Evolutionary conservation across 2,888 invertebrate genomes (phyloP), one percentile per base, ranked within the genome.

Genomic region (Apomyelois bistriatella): DNA sequence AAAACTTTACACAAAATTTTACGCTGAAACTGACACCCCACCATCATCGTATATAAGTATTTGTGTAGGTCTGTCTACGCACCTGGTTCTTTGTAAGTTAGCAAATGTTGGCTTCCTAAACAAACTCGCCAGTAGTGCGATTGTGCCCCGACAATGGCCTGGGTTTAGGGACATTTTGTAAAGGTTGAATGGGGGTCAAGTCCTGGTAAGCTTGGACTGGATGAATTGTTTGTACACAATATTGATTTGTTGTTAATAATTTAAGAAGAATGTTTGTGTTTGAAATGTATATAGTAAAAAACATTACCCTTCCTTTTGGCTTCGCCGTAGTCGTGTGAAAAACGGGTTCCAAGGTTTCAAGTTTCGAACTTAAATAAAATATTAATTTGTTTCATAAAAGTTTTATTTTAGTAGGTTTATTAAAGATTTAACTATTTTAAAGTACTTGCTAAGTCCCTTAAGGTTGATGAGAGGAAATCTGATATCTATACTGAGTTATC

Each of bases 51-150:
- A 62, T 60, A 47, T 51, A 65, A 73, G 71, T 75, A 66, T 74
- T 76, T 76, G 69, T 65, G 57, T 65, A 71, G 70, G 65, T 58
- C 64, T 55, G 65, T 58, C 64, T 55, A 64, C 66, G 53, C 73
- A 76, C 74, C 75, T 74, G 73, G 61, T 66, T 67, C 72, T 72
- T 70, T 60, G 61, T 65, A 64, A 64, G 68, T 66, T 59, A 60
- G 70, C 69, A 71, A 72, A 70, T 64, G 70, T 62, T 62, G 57
- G 62, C 57, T 56, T 53, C 60, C 64, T 62, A 58, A 62, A 57
- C 53, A 61, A 63, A 65, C 58, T 49, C 22, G 48, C 55, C 60
- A 58, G 57, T 58, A 59, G 61, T 60, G 54, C 53, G 54, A 48
- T 55, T 55, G 47, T 22, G 12, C 41, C 28, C 50, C 37, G 32